Percentiles rank a stretch among this genome's conserved stretches.
Evolutionary conservation across 2,888 invertebrate genomes (phyloP).

Genomic region (Melanophora roralis): DNA sequence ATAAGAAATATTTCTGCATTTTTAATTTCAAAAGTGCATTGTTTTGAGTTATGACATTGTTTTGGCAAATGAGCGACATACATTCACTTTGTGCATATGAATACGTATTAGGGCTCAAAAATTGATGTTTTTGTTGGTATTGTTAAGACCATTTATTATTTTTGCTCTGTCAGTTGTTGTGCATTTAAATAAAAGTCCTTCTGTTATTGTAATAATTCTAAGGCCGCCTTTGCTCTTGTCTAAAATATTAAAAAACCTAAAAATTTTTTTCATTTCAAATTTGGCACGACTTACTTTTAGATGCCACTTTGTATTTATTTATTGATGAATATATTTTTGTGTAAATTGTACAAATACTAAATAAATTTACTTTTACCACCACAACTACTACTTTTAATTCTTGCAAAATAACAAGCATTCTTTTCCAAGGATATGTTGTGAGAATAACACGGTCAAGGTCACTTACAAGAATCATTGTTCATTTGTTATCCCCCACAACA

Average conservation of each 20-base stretch:
- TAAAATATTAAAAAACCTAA: too few relatives aligned
- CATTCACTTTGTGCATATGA: not conserved
- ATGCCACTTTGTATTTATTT: slow-evolving; percentile 42
- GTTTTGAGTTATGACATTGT: too few relatives aligned
- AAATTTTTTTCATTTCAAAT: slow-evolving; percentile 25
- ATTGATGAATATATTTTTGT: slow-evolving; percentile 14
- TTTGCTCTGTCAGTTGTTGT: slow-evolving; percentile 50
- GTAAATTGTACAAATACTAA: not conserved
- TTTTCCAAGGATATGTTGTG: slow-evolving; percentile 29
- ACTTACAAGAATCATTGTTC: not conserved
- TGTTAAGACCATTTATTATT: slow-evolving; percentile 49
- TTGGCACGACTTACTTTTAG: slow-evolving; percentile 50
- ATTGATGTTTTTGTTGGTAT: slow-evolving; percentile 1
- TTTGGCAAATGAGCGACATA: too few relatives aligned
- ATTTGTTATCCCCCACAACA: not conserved
- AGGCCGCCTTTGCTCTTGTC: not conserved
- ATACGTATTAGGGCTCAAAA: not conserved
- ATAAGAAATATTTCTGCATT: too few relatives aligned
- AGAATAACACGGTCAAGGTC: slow-evolving; percentile 58
- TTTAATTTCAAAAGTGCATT: too few relatives aligned
- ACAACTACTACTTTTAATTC: not conserved
- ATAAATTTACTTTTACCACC: slow-evolving; percentile 4
- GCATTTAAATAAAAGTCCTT: slow-evolving; percentile 26
- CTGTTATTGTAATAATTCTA: slow-evolving; percentile 29
- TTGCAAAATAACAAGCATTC: not conserved